Evolutionary conservation across 2,888 invertebrate genomes (phyloP).

Genomic region (Orthonevra nobilis): DNA sequence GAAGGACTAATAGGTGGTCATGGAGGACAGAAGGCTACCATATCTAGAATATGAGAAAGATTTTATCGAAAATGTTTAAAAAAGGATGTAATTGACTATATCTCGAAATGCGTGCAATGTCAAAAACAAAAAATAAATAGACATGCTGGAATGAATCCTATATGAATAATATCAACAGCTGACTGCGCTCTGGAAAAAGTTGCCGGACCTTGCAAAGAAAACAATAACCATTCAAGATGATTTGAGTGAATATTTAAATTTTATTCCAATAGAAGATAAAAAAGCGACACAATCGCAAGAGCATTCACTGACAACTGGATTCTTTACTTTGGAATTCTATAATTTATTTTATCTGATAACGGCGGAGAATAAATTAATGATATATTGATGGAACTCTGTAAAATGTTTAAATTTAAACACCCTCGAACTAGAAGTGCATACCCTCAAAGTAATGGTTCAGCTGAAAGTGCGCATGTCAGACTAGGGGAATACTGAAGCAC

Average conservation of each 20-base stretch:
- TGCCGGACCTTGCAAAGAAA: too few species aligned
- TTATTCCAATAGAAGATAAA: background rate
- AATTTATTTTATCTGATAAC: conserved; percentile 13
- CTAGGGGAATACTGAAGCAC: conserved; percentile 1
- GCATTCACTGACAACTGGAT: conserved; percentile 18
- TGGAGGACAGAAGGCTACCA: conserved; percentile 17
- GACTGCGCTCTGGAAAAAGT: too few species aligned
- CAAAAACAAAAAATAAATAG: conserved; percentile 3
- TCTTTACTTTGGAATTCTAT: conserved; percentile 3
- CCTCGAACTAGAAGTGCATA: conserved; percentile 6
- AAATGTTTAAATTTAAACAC: conserved; percentile 10
- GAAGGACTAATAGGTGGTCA: conserved; percentile 9
- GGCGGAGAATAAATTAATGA: conserved; percentile 16
- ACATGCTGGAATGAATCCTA: too few species aligned
- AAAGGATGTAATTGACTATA: conserved; percentile 9
- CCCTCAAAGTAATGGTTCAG: conserved; percentile 9
- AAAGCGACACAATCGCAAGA: conserved; percentile 14
- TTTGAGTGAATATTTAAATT: too few species aligned
- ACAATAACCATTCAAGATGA: too few species aligned
- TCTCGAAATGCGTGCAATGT: background rate
- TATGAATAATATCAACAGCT: too few species aligned
- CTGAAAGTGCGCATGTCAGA: conserved; percentile 1
- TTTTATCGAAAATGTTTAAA: background rate
- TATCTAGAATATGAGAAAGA: conserved; percentile 12
- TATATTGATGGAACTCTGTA: conserved; percentile 10